phyloP scores from a whole-genome alignment of 2,797 vertebrate genomes.

The Girardinus metallicus region DNA sequence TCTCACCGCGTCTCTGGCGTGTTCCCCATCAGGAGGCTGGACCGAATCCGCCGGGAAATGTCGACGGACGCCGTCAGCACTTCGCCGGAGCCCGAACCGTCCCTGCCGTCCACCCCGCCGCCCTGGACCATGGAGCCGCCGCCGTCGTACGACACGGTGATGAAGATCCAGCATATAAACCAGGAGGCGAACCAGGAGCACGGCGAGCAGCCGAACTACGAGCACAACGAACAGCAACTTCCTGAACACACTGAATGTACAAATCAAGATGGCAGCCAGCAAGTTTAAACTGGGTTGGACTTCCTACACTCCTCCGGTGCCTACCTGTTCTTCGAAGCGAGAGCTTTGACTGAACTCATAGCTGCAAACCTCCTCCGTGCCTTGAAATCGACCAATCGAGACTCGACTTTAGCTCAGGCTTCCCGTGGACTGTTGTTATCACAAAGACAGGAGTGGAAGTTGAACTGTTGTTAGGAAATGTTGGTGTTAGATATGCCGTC shows the following conservation, averaged over 20 bases:
- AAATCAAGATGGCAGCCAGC: not conserved
- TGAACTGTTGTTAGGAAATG: not conserved
- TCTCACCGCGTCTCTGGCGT: not conserved
- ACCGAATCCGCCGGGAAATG: constrained; percentile 82
- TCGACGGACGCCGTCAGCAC: constrained; percentile 68
- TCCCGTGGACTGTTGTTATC: not conserved
- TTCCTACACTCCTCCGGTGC: constrained; percentile 26
- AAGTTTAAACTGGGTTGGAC: constrained; percentile 39
- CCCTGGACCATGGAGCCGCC: constrained; percentile 82
- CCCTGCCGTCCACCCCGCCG: constrained; percentile 67
- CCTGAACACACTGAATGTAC: not conserved
- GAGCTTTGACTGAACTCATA: constrained; percentile 5
- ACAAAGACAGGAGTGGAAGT: not conserved
- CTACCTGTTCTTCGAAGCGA: constrained; percentile 23
- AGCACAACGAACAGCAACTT: not conserved
- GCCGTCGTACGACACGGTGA: constrained; percentile 83
- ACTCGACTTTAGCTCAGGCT: not conserved
- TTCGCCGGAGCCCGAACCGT: constrained; percentile 54
- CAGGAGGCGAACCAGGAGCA: constrained; percentile 60
- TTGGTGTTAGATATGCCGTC: not conserved
- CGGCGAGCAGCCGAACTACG: not conserved
- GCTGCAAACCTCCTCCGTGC: constrained; percentile 22
- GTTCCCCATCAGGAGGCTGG: constrained; percentile 74
- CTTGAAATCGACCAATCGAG: constrained; percentile 25
- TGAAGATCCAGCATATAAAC: constrained; percentile 78